Evolutionary conservation across 1,140 invertebrate species (phyloP).

Genomic region (Helicoverpa armigera): DNA sequence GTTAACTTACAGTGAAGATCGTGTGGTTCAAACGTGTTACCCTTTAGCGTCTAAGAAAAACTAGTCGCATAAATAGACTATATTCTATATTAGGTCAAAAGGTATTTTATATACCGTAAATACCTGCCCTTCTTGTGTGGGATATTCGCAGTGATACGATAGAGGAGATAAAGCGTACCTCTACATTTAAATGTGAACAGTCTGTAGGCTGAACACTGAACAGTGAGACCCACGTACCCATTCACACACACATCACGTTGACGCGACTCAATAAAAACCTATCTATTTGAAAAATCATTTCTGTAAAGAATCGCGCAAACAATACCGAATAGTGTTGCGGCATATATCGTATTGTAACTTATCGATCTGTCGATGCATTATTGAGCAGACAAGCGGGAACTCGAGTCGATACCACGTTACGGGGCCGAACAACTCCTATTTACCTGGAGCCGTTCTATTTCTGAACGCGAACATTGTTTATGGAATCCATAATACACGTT

Average conservation of each 20-base stretch:
- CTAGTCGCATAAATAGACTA: too few relatives aligned
- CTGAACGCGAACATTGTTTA: conserved; percentile 76
- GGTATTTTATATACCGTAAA: too few relatives aligned
- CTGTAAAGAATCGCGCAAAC: conserved; percentile 43
- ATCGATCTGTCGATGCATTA: conserved; percentile 79
- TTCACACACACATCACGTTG: conserved; percentile 24
- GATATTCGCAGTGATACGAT: too few relatives aligned
- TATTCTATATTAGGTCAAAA: too few relatives aligned
- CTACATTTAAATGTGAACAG: too few relatives aligned
- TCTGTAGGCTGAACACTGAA: neutral
- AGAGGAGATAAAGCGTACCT: neutral
- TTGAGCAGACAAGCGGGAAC: conserved; percentile 68
- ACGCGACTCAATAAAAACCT: conserved; percentile 33
- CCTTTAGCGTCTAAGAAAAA: too few relatives aligned
- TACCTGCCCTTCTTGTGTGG: too few relatives aligned
- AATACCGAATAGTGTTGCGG: conserved; percentile 55
- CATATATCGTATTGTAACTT: conserved; percentile 56
- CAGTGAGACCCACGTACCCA: neutral
- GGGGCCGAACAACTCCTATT: conserved; percentile 62
- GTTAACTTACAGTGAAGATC: too few relatives aligned
- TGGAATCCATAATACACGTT: conserved; percentile 74
- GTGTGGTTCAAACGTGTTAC: too few relatives aligned
- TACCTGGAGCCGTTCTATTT: conserved; percentile 72
- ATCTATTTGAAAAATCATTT: conserved; percentile 45
- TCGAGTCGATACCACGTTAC: conserved; percentile 54